These are phyloP conservation scores for Ispidina picta DNA, from an alignment of 2,797 vertebrate species.

Conservation along the genomic window DNA sequence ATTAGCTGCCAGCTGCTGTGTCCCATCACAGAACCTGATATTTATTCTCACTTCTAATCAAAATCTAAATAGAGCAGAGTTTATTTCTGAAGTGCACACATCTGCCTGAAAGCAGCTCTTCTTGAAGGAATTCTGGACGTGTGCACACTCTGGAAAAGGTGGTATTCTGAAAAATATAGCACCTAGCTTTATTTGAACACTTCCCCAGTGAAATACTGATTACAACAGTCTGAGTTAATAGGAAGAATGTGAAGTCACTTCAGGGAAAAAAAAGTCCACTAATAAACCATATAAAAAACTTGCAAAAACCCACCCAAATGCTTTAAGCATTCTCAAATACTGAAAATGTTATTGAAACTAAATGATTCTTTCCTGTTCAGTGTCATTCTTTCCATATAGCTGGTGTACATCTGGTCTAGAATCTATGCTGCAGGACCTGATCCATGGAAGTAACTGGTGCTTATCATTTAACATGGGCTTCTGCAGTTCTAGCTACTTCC, in stretches of 20 bases:
- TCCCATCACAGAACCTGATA: conserved; percentile 55
- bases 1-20: conserved; percentile 46
- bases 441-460: background rate
- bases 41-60: conserved; percentile 67
- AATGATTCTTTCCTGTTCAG: background rate
- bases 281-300: background rate
- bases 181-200: conserved; percentile 5
- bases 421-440: background rate
- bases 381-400: background rate
- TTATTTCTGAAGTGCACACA: conserved; percentile 32
- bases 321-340: background rate
- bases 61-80: conserved; percentile 56
- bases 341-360: background rate
- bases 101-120: conserved; percentile 10
- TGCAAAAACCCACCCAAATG: background rate
- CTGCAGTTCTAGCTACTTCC: background rate
- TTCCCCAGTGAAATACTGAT: background rate
- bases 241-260: background rate
- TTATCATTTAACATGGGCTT: background rate
- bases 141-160: conserved; percentile 35
- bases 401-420: background rate
- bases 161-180: conserved; percentile 3
- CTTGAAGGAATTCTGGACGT: conserved; percentile 54
- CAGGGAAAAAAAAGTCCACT: background rate
- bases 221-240: background rate